phyloP scores from a whole-genome alignment of 2,113 vertebrate genomes.

The Corapipo altera region DNA sequence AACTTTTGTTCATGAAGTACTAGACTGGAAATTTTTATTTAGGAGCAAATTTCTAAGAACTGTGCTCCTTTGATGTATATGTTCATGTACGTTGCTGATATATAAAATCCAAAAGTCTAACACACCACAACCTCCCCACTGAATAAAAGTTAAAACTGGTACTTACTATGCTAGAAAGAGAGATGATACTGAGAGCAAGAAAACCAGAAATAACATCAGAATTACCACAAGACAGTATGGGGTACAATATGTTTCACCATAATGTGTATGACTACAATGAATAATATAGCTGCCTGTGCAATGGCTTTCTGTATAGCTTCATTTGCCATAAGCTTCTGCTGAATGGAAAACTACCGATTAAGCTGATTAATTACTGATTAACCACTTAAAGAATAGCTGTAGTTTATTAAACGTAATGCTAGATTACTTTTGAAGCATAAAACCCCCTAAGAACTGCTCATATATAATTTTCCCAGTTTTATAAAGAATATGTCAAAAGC shows the following conservation, averaged over 20 bases:
- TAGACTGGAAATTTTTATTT: background rate
- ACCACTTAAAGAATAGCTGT: background rate
- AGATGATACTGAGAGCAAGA: background rate
- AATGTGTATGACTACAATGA: background rate
- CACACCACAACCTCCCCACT: background rate
- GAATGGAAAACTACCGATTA: background rate
- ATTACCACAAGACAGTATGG: background rate
- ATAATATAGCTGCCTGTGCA: background rate
- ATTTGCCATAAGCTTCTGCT: background rate
- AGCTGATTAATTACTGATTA: background rate
- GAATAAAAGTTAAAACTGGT: background rate
- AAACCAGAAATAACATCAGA: background rate
- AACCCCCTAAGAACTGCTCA: background rate
- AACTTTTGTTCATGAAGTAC: background rate
- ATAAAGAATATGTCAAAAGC: background rate
- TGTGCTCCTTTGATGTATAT: background rate
- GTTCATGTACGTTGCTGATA: background rate
- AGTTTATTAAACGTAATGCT: background rate
- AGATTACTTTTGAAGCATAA: background rate
- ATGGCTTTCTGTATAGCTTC: background rate
- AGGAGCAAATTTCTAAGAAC: background rate
- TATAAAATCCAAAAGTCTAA: background rate
- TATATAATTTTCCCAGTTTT: background rate
- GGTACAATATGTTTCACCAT: conserved; percentile 1
- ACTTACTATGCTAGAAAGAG: background rate